Conservation (phyloP, 2,888 invertebrate genomes). For the Melanostoma scalare region DNA sequence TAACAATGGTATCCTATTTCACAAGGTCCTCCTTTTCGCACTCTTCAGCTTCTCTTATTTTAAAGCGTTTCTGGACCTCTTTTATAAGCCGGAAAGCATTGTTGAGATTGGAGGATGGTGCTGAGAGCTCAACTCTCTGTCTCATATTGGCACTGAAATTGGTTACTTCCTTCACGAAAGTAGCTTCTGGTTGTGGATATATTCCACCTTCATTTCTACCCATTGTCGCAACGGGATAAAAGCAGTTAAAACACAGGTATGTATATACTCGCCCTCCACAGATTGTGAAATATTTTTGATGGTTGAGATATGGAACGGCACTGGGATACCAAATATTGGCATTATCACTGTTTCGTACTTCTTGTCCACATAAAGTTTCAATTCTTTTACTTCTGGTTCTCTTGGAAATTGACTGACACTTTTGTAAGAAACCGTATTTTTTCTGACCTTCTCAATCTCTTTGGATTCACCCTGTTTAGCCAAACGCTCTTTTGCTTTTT, state of each 20-base stretch:
- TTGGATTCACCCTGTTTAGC: constrained; percentile 93
- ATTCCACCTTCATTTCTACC: constrained; percentile 95
- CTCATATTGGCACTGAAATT: constrained; percentile 98
- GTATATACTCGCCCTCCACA: constrained; percentile 98
- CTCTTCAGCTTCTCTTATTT: constrained; percentile 98
- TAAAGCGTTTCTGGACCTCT: constrained; percentile 99
- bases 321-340: constrained; percentile 97
- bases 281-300: constrained; percentile 99
- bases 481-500: constrained; percentile 94
- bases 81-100: constrained; percentile 99
- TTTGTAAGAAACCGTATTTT: constrained; percentile 98
- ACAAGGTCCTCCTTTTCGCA: constrained; percentile 99
- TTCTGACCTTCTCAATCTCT: constrained; percentile 93
- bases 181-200: constrained; percentile 97
- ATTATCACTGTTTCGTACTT: constrained; percentile 99
- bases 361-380: constrained; percentile 97
- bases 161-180: constrained; percentile 98
- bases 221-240: constrained; percentile 98
- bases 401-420: constrained; percentile 95
- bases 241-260: constrained; percentile 98
- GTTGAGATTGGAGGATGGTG: constrained; percentile 97
- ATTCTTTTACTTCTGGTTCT: constrained; percentile 94
- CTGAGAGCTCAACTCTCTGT: constrained; percentile 96
- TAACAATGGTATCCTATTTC: constrained; percentile 97
- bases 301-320: constrained; percentile 99